These are phyloP conservation scores for Dromaius novaehollandiae DNA, from an alignment of 2,113 vertebrate genomes.

Conservation along the genomic window DNA sequence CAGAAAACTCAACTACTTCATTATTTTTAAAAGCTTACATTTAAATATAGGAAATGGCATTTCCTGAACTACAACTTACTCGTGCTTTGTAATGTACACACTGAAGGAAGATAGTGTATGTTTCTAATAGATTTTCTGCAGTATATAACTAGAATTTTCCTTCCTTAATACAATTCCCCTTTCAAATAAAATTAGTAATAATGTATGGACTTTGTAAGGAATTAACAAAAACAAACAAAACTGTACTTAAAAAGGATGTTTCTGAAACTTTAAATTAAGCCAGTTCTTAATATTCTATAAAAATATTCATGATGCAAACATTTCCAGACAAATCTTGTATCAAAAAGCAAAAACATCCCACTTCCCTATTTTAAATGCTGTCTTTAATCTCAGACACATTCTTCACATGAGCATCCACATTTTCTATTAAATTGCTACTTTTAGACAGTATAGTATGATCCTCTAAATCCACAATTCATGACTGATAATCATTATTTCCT, in stretches of 20 bases:
- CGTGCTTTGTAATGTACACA: neutral
- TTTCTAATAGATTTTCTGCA: neutral
- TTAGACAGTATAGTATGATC: constrained; percentile 37
- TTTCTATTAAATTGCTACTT: constrained; percentile 50
- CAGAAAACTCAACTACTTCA: neutral
- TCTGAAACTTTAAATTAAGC: neutral
- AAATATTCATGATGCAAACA: constrained; percentile 9
- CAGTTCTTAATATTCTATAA: neutral
- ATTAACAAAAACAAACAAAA: neutral
- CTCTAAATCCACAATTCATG: constrained; percentile 54
- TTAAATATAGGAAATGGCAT: neutral
- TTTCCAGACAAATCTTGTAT: constrained; percentile 6
- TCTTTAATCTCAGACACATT: constrained; percentile 22
- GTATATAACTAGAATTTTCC: neutral
- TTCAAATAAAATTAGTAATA: neutral
- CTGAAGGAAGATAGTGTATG: neutral
- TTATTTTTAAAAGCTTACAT: neutral
- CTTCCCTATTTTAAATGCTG: constrained; percentile 2
- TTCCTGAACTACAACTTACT: neutral
- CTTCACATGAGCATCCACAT: neutral
- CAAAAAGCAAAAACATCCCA: neutral
- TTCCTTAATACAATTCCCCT: neutral
- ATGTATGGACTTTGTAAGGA: neutral
- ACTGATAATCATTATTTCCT: constrained; percentile 44
- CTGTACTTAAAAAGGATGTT: neutral